phyloP scores from a whole-genome alignment of 1,140 invertebrate genomes.

The Lethocerus indicus region DNA sequence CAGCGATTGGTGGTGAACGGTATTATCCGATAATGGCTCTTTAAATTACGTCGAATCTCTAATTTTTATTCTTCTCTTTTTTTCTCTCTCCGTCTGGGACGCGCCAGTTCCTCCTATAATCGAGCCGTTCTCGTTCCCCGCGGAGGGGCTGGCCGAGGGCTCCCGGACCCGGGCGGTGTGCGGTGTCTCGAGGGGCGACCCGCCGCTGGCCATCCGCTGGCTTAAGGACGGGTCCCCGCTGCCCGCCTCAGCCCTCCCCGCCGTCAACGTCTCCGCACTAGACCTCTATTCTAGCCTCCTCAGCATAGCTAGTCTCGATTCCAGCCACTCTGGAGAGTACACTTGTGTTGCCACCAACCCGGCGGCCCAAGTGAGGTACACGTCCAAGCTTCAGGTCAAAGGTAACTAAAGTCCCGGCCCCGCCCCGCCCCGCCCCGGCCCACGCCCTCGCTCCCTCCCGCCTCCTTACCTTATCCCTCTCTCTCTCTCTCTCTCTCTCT shows the following conservation, averaged over 20 bases:
- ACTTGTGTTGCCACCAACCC: slow-evolving; percentile 65
- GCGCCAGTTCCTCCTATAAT: slow-evolving; percentile 68
- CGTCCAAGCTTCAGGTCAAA: slow-evolving; percentile 65
- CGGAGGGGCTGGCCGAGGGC: slow-evolving; percentile 58
- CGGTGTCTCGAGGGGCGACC: slow-evolving; percentile 63
- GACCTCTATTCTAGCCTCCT: slow-evolving; percentile 58
- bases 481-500: slow-evolving; percentile 17
- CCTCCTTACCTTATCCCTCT: slow-evolving; percentile 18
- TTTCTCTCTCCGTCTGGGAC: slow-evolving; percentile 16
- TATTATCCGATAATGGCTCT: slow-evolving; percentile 24
- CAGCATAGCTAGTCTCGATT: slow-evolving; percentile 55
- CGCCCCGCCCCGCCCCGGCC: slow-evolving; percentile 9
- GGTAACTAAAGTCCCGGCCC: slow-evolving; percentile 30
- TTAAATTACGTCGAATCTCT: slow-evolving; percentile 14
- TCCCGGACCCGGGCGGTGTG: slow-evolving; percentile 71
- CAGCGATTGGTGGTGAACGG: slow-evolving; percentile 63
- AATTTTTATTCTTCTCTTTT: slow-evolving; percentile 17
- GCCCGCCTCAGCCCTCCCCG: slow-evolving; percentile 28
- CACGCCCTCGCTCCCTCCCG: slow-evolving; percentile 8
- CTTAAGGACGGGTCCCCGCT: slow-evolving; percentile 55
- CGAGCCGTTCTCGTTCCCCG: slow-evolving; percentile 65
- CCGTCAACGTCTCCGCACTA: slow-evolving; percentile 48
- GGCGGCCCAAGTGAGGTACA: slow-evolving; percentile 60
- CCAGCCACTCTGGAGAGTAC: slow-evolving; percentile 59
- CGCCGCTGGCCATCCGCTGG: slow-evolving; percentile 56